Evolutionary conservation across 2,113 vertebrate species (phyloP), one percentile per base, ranked within the genome.

Genomic region (Collichthys lucidus): DNA sequence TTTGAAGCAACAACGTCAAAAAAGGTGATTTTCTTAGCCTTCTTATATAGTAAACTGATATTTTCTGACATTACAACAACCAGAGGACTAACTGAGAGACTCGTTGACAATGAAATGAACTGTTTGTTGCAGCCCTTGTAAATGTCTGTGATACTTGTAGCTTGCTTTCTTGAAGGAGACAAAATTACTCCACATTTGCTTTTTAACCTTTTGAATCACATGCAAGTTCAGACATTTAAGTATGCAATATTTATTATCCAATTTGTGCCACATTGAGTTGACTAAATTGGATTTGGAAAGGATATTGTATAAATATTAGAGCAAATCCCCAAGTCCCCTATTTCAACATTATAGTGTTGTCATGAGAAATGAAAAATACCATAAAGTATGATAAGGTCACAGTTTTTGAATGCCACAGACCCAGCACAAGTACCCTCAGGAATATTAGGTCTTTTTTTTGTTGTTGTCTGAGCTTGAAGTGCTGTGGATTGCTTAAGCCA

Each of bases 331-430:
- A 22, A 53, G 55, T 70, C 65, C 31, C 35, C 44, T 84, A 52
- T 84, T 84, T 84, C 66, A 87, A 71, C 71, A 87, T 85, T 85
- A 80, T 44, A 42, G 64, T 15, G 20, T 42, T 52, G 78, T 79
- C 75, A 46, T 0, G 31, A 53, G 68, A 83, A 82, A 79, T 83
- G n/a, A 78, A 78, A 80, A 80, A 61, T 17, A 77, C 49, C 60
- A 61, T 85, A 46, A 80, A 85, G 52, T 22, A 16, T 3, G 60
- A 82, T 75, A 63, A 76, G 62, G 89, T 86, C 70, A 65, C 20
- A 11, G 49, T 55, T 42, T 31, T 29, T 53, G 68, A 73, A 53
- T 22, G n/a, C 46, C 49, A 68, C 62, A 64, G 57, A 26, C 31
- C 5, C 52, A 19, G 59, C 26, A 46, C 11, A 14, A 46, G 44